Percentiles rank a stretch among this genome's conserved stretches.
phyloP scores from a whole-genome alignment of 2,113 vertebrate genomes.

The Cottus gobio region DNA sequence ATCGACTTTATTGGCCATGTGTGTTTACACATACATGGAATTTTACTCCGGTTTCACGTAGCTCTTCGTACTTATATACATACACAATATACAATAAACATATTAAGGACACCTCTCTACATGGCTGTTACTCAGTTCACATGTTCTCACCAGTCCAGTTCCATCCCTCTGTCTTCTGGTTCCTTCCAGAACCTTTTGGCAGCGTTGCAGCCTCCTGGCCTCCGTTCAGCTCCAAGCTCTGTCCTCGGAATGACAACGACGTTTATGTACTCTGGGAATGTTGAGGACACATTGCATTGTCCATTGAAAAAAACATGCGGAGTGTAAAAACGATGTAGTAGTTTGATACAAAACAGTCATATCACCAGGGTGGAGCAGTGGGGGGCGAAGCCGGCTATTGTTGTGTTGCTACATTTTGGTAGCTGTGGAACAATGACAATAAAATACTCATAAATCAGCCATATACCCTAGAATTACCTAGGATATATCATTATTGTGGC shows the following conservation, averaged over 20 bases:
- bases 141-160: neutral
- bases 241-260: constrained; percentile 56
- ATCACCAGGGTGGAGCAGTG: too few species aligned
- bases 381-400: neutral
- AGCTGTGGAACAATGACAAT: neutral
- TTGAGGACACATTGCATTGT: constrained; percentile 8
- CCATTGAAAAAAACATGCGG: too few species aligned
- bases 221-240: constrained; percentile 30
- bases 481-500: neutral
- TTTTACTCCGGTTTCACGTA: too few species aligned
- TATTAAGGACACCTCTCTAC: too few species aligned
- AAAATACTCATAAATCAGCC: neutral
- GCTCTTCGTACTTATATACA: too few species aligned
- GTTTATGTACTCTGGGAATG: constrained; percentile 40
- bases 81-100: too few species aligned
- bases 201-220: constrained; percentile 22
- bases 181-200: constrained; percentile 46
- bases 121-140: constrained; percentile 12
- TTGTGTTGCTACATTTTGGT: neutral
- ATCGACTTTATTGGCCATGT: too few species aligned
- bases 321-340: neutral
- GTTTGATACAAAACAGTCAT: neutral
- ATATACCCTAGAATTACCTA: neutral
- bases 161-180: constrained; percentile 29
- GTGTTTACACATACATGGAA: too few species aligned